These are phyloP conservation scores for Chiloscyllium plagiosum DNA, from an alignment of 2,113 vertebrate genomes.

Conservation along the genomic window DNA sequence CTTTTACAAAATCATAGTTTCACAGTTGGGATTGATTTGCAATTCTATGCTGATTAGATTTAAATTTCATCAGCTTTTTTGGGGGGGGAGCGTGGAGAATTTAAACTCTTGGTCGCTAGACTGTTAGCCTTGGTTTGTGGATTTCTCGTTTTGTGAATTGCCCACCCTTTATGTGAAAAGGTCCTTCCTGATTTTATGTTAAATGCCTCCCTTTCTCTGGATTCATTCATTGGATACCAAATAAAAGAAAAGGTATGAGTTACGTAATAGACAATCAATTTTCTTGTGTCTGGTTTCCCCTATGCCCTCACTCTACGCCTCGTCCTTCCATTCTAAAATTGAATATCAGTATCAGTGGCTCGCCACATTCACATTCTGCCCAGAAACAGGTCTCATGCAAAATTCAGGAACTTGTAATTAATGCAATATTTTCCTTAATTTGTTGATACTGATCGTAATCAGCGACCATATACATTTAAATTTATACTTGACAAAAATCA, in stretches of 20 bases:
- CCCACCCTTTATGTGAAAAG: not conserved
- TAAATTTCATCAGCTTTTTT: too few species aligned
- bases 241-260: not conserved
- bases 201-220: not conserved
- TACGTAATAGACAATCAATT: not conserved
- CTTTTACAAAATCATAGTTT: too few species aligned
- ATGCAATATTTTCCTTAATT: not conserved
- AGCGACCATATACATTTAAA: not conserved
- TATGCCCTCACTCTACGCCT: not conserved
- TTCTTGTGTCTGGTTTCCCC: not conserved
- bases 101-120: too few species aligned
- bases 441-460: not conserved
- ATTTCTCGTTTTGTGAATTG: too few species aligned
- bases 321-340: not conserved
- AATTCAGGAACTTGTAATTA: not conserved
- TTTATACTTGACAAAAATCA: not conserved
- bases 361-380: not conserved
- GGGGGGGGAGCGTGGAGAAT: too few species aligned
- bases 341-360: not conserved
- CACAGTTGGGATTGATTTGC: too few species aligned
- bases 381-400: not conserved
- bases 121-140: too few species aligned
- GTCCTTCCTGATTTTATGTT: not conserved
- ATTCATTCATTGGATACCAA: not conserved
- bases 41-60: too few species aligned